Evolutionary conservation across 2,888 invertebrate genomes (phyloP).

Genomic region (Trachelus tabidus): DNA sequence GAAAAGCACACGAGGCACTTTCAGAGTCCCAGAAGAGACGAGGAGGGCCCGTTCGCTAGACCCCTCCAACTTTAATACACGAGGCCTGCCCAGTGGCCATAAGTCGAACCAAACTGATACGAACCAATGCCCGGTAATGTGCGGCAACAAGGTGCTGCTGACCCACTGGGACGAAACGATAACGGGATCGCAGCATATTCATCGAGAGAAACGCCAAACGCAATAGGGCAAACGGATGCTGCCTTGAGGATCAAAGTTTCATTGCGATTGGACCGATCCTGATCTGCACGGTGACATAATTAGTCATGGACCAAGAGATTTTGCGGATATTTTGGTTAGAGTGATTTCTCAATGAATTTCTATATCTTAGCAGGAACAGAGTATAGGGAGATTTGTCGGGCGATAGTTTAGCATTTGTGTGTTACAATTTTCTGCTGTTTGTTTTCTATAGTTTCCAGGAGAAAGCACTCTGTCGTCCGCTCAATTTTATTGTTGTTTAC

Average conservation of each 20-base stretch:
- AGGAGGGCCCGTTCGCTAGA: not conserved
- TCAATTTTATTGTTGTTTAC: not conserved
- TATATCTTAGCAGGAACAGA: not conserved
- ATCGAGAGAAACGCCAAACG: not conserved
- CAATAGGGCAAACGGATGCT: not conserved
- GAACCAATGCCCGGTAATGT: constrained; percentile 18
- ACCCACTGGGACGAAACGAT: constrained; percentile 62
- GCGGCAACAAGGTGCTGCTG: constrained; percentile 51
- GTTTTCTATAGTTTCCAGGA: not conserved
- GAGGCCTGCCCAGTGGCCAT: not conserved
- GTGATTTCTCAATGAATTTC: not conserved
- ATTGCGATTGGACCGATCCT: not conserved
- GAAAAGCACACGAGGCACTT: constrained; percentile 54
- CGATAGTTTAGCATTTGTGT: not conserved
- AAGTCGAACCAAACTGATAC: not conserved
- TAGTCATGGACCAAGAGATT: not conserved
- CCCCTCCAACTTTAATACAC: not conserved
- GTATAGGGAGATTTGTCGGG: not conserved
- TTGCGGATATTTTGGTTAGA: not conserved
- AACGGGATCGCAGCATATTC: constrained; percentile 52
- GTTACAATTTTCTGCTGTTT: not conserved
- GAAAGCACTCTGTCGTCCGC: not conserved
- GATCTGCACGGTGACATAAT: not conserved
- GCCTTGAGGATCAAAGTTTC: not conserved
- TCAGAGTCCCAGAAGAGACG: constrained; percentile 35